Conservation (phyloP, 2,113 vertebrate species). For the Micronisus gabar region DNA sequence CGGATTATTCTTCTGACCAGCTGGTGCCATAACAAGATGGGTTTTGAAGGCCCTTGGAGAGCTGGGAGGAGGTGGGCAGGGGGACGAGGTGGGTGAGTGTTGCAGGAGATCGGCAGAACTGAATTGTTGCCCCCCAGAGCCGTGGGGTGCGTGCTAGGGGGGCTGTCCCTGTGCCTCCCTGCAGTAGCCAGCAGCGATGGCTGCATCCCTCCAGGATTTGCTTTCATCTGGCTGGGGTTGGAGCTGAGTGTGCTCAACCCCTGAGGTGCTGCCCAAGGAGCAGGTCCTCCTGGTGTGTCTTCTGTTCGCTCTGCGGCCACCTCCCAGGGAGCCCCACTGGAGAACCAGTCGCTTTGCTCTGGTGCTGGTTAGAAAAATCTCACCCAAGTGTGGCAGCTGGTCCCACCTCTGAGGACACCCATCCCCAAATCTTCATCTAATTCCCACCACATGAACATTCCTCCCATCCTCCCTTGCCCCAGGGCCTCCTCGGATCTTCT, state of each 20-base stretch:
- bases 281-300: background rate
- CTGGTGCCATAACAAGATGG: background rate
- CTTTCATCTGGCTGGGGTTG: rapidly evolving
- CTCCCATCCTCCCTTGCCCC: background rate
- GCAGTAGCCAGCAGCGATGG: rapidly evolving
- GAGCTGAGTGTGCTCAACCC: background rate
- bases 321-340: background rate
- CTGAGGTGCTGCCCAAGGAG: background rate
- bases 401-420: background rate
- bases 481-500: background rate
- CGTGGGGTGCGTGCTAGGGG: rapidly evolving
- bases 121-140: background rate
- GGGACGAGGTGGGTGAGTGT: background rate
- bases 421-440: background rate
- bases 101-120: background rate
- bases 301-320: background rate
- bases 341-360: background rate
- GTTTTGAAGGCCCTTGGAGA: background rate
- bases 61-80: background rate
- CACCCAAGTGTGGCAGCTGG: background rate
- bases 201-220: background rate
- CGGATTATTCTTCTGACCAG: constrained; percentile 54
- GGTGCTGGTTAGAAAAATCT: background rate
- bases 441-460: rapidly evolving
- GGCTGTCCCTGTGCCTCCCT: background rate